Evolutionary conservation across 35 echinoderm and acorn worm genomes (phyloP).

Genomic region (Ptychodera flava): DNA sequence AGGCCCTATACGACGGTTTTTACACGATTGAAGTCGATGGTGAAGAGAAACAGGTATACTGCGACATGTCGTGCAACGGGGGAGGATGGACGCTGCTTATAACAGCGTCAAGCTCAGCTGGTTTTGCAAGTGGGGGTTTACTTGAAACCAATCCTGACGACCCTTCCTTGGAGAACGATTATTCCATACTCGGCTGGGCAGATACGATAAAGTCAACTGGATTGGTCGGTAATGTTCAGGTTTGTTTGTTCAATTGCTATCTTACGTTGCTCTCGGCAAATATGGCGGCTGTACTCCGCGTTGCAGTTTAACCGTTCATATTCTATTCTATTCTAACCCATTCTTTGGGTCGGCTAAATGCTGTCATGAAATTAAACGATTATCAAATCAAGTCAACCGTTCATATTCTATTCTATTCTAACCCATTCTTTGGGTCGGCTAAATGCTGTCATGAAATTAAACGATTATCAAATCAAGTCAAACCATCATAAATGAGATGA

Average conservation of each 20-base stretch:
- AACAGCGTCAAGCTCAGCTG: slow-evolving; percentile 33
- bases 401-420: too few species aligned
- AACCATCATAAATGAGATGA: too few species aligned
- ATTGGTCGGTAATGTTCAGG: not conserved
- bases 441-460: too few species aligned
- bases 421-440: too few species aligned
- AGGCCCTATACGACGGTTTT: slow-evolving; percentile 29
- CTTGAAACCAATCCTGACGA: slow-evolving; percentile 16
- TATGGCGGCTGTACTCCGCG: too few species aligned
- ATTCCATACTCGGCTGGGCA: slow-evolving; percentile 62
- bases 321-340: too few species aligned
- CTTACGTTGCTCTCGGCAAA: too few species aligned
- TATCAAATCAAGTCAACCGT: too few species aligned
- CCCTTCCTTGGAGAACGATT: slow-evolving; percentile 50
- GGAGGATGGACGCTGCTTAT: slow-evolving; percentile 75
- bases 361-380: too few species aligned
- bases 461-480: too few species aligned
- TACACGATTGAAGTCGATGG: slow-evolving; percentile 40
- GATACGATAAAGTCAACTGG: slow-evolving; percentile 41
- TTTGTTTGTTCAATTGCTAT: not conserved
- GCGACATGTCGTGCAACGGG: slow-evolving; percentile 65
- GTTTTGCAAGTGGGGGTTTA: slow-evolving; percentile 26
- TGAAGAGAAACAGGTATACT: slow-evolving; percentile 38
- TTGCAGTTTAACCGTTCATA: too few species aligned
- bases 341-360: too few species aligned